These are phyloP conservation scores for Scolanthus callimorphus DNA, from an alignment of 92 coral and sea anemone genomes.

Conservation along the genomic window DNA sequence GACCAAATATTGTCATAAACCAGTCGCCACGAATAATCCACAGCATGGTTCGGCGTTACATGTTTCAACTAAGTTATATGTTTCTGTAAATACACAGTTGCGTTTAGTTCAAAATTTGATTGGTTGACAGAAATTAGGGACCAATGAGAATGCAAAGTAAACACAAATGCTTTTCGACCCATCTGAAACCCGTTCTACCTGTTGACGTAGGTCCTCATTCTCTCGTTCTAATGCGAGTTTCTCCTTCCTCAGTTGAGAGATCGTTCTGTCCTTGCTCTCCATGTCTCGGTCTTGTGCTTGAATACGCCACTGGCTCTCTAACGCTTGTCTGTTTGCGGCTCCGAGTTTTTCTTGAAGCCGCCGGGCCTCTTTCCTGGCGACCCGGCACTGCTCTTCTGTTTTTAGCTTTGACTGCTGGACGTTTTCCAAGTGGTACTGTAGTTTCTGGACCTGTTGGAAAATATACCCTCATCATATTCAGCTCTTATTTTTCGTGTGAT, in stretches of 20 bases:
- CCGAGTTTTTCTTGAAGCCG: conserved; percentile 40
- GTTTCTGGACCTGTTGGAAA: conserved; percentile 47
- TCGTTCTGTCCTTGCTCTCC: conserved; percentile 21
- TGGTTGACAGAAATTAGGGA: no score
- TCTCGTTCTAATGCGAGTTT: conserved; percentile 13
- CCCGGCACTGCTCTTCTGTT: conserved; percentile 58
- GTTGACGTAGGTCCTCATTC: conserved; percentile 34
- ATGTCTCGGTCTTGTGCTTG: conserved; percentile 59
- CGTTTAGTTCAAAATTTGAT: no score
- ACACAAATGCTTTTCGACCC: no score
- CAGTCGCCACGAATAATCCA: no score
- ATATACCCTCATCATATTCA: no score
- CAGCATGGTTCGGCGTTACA: no score
- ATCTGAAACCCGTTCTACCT: no score
- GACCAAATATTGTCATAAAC: no score
- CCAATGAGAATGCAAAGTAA: no score
- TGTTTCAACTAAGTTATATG: no score
- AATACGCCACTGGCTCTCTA: conserved; percentile 57
- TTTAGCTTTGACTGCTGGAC: conserved; percentile 57
- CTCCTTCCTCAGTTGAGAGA: conserved; percentile 38
- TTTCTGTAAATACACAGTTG: no score
- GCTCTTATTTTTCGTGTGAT: no score
- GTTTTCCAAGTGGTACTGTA: conserved; percentile 55
- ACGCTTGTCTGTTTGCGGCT: conserved; percentile 47
- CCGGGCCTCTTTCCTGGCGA: conserved; percentile 56